Conservation (phyloP, 2,797 vertebrate species). For the Epinephelus awoara region DNA sequence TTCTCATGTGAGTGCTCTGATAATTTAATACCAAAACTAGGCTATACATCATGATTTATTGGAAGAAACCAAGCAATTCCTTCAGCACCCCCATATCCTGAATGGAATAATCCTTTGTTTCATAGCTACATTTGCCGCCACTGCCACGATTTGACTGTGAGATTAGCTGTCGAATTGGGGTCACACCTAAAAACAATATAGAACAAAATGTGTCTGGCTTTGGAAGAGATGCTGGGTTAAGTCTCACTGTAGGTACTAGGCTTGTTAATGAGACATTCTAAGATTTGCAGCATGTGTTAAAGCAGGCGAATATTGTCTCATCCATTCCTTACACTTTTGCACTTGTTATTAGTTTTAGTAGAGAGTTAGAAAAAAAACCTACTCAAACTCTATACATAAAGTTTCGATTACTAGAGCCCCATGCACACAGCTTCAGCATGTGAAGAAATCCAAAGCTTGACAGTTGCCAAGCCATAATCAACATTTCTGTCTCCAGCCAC, state of each 20-base stretch:
- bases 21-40: too few species aligned
- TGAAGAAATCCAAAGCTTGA: background rate
- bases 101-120: too few species aligned
- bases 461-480: background rate
- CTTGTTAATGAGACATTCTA: background rate
- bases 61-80: too few species aligned
- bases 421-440: background rate
- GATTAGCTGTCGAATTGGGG: too few species aligned
- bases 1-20: too few species aligned
- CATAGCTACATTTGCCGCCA: too few species aligned
- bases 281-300: background rate
- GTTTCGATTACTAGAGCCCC: background rate
- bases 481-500: constrained; percentile 4
- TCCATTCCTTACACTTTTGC: background rate
- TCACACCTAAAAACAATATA: background rate
- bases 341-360: background rate
- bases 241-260: background rate
- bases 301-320: background rate
- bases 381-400: background rate
- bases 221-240: background rate
- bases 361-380: background rate
- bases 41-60: too few species aligned
- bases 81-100: too few species aligned
- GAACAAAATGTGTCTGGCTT: background rate
- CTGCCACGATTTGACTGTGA: too few species aligned